Conservation (phyloP, 1,140 invertebrate species). For the Drosophila kepulauana region DNA sequence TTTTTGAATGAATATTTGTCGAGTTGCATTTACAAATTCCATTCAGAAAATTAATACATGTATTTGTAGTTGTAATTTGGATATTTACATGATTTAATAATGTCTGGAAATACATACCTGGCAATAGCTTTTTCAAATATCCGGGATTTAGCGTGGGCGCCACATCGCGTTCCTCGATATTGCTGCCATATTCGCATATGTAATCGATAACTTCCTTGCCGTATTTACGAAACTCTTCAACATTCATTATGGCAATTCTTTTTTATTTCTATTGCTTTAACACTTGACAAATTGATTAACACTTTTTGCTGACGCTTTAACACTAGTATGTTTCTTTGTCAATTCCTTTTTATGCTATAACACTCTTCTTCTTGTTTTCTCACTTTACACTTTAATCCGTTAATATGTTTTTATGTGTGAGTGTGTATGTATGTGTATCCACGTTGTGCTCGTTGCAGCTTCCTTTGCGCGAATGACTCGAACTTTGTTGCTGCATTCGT, state of each 20-base stretch:
- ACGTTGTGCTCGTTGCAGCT: slow-evolving; percentile 59
- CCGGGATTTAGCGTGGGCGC: slow-evolving; percentile 94
- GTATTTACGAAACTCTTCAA: slow-evolving; percentile 91
- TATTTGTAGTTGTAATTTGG: background rate
- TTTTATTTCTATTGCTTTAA: slow-evolving; percentile 28
- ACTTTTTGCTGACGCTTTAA: slow-evolving; percentile 2
- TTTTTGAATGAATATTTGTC: slow-evolving; percentile 35
- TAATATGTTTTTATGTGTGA: background rate
- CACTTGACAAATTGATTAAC: slow-evolving; percentile 14
- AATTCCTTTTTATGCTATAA: slow-evolving; percentile 26
- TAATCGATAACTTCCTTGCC: slow-evolving; percentile 97
- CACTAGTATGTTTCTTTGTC: slow-evolving; percentile 1
- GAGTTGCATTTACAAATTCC: background rate
- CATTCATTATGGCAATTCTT: slow-evolving; percentile 88
- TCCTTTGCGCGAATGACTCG: slow-evolving; percentile 79
- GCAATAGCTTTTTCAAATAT: slow-evolving; percentile 91
- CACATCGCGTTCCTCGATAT: slow-evolving; percentile 90
- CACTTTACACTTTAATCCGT: slow-evolving; percentile 50
- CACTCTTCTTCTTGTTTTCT: slow-evolving; percentile 13
- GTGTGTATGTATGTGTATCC: background rate
- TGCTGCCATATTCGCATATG: slow-evolving; percentile 94
- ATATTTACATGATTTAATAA: background rate
- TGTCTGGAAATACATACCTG: slow-evolving; percentile 53
- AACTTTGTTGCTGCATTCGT: slow-evolving; percentile 53
- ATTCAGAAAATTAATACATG: slow-evolving; percentile 21